These are phyloP conservation scores for Ooceraea biroi DNA, from an alignment of 1,140 invertebrate genomes.

Conservation along the genomic window DNA sequence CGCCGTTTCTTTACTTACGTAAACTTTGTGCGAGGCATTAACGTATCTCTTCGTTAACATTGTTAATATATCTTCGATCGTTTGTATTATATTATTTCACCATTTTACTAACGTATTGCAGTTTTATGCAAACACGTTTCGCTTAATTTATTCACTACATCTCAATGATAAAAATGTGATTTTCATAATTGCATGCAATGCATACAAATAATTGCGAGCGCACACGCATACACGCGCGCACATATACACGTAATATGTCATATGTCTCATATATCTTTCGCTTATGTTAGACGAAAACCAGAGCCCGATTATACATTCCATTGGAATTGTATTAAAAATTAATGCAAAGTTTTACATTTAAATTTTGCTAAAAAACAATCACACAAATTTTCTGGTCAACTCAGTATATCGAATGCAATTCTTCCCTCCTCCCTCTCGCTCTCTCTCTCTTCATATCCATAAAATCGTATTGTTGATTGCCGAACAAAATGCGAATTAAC, in stretches of 20 bases:
- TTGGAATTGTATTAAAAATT: too few relatives aligned
- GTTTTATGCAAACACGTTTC: not conserved
- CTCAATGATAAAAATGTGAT: not conserved
- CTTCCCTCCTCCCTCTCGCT: too few relatives aligned
- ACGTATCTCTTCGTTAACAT: too few relatives aligned
- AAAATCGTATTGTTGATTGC: not conserved
- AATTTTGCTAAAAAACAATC: too few relatives aligned
- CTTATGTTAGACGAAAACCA: not conserved
- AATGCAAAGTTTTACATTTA: too few relatives aligned
- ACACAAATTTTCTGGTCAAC: too few relatives aligned
- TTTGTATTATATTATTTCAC: constrained; percentile 2
- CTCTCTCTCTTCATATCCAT: too few relatives aligned
- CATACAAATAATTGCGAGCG: not conserved
- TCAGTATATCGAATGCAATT: too few relatives aligned
- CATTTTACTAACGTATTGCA: not conserved
- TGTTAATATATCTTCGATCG: not conserved
- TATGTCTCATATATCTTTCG: not conserved
- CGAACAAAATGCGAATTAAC: not conserved
- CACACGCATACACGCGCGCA: too few relatives aligned
- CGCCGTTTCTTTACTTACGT: too few relatives aligned
- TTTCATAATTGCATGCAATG: not conserved
- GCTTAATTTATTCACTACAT: not conserved
- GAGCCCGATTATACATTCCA: not conserved
- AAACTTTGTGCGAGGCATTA: too few relatives aligned
- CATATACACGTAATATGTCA: too few relatives aligned